phyloP scores from a whole-genome alignment of 1,140 invertebrate species.

The Aphelenchoides fujianensis region DNA sequence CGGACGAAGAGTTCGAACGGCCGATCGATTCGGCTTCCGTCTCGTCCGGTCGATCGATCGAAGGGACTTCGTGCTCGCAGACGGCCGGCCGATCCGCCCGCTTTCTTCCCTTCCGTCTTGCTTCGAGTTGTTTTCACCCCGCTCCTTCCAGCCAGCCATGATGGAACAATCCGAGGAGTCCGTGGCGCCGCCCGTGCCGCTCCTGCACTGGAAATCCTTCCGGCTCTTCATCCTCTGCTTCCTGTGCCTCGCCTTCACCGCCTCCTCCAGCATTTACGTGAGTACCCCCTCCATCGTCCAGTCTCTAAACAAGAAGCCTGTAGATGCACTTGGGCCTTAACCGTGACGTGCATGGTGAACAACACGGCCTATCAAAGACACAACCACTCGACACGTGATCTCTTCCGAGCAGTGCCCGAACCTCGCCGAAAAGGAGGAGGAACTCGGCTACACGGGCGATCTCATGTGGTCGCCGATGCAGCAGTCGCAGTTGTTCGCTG shows the following conservation, averaged over 20 bases:
- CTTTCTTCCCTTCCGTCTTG: too few relatives aligned
- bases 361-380: not conserved
- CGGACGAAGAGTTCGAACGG: too few relatives aligned
- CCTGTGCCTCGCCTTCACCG: not conserved
- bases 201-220: not conserved
- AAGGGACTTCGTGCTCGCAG: too few relatives aligned
- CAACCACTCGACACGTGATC: not conserved
- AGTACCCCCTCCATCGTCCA: too few relatives aligned
- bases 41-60: too few relatives aligned
- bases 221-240: not conserved
- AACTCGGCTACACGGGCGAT: conserved; percentile 25
- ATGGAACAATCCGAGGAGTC: not conserved
- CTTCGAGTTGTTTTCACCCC: too few relatives aligned
- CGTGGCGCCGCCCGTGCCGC: not conserved
- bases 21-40: too few relatives aligned
- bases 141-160: too few relatives aligned
- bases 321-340: not conserved
- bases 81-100: too few relatives aligned
- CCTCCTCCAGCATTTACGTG: not conserved
- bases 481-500: conserved; percentile 36
- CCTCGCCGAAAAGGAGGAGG: not conserved
- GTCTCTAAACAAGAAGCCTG: not conserved
- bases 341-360: conserved; percentile 7
- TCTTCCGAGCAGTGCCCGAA: conserved; percentile 10
- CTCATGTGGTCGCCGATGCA: conserved; percentile 24